Conservation (phyloP, 1,140 invertebrate genomes). For the Bombus ignitus region DNA sequence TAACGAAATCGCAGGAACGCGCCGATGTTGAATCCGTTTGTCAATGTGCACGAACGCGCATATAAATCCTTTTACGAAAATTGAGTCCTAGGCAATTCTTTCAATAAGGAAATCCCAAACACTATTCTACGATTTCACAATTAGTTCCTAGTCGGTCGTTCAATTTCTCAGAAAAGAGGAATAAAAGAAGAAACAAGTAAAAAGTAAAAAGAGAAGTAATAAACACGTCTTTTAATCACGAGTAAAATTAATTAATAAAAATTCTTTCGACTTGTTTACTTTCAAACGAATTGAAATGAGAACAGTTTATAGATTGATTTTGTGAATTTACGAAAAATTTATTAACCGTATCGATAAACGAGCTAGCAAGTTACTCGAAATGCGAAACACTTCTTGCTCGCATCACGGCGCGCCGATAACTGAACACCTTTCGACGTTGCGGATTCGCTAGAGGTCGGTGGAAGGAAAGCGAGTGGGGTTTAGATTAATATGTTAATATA, state of each 20-base stretch:
- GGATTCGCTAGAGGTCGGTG: background rate
- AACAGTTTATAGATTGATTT: background rate
- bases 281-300: too few relatives aligned
- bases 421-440: conserved; percentile 43
- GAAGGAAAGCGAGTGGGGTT: background rate
- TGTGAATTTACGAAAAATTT: background rate
- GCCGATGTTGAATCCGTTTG: background rate
- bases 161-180: too few relatives aligned
- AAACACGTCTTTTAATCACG: background rate
- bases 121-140: background rate
- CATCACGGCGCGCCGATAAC: conserved; percentile 55
- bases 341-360: background rate
- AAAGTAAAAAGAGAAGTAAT: background rate
- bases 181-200: too few relatives aligned
- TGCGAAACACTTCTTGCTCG: conserved; percentile 10
- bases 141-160: background rate
- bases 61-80: background rate
- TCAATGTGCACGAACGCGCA: background rate
- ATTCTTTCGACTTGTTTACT: background rate
- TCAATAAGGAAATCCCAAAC: background rate
- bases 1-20: too few relatives aligned
- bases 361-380: background rate
- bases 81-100: background rate
- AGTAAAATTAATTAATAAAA: background rate
- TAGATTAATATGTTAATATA: too few relatives aligned